A percentile compares a stretch with the other conserved stretches of the same genome.
phyloP scores from a whole-genome alignment of 2,113 vertebrate genomes.

The Rostratula benghalensis region DNA sequence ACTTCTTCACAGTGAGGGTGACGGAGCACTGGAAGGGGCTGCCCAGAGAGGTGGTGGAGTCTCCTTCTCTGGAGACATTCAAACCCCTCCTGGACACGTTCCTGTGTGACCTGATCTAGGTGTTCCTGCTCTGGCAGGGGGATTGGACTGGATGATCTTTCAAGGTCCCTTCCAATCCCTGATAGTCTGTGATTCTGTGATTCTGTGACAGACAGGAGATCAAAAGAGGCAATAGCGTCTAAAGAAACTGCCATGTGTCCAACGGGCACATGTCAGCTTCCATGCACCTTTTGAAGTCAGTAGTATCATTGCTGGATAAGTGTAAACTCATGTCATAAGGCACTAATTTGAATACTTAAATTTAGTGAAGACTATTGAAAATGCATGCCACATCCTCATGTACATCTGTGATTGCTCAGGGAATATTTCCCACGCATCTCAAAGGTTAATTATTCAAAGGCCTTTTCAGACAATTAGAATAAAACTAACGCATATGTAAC shows the following conservation, averaged over 20 bases:
- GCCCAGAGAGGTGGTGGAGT: no score
- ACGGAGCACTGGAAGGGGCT: no score
- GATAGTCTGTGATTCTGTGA: no score
- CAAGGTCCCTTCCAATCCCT: no score
- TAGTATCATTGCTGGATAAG: background rate
- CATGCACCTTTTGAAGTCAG: background rate
- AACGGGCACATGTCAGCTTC: background rate
- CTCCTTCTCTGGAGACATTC: no score
- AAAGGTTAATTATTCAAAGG: background rate
- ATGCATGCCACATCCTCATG: background rate
- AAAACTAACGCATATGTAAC: background rate
- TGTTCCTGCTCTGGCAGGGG: no score
- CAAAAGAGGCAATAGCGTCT: background rate
- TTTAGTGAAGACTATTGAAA: background rate
- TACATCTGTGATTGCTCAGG: background rate
- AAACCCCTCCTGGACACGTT: no score
- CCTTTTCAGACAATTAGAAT: background rate
- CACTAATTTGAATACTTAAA: background rate
- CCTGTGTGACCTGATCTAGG: no score
- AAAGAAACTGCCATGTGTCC: background rate
- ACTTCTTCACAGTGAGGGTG: no score
- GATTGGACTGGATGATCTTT: no score
- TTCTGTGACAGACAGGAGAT: background rate
- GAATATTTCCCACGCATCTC: background rate
- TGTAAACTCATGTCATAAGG: background rate